Conservation (phyloP, 2,888 invertebrate genomes). For the Andrena marginata region DNA sequence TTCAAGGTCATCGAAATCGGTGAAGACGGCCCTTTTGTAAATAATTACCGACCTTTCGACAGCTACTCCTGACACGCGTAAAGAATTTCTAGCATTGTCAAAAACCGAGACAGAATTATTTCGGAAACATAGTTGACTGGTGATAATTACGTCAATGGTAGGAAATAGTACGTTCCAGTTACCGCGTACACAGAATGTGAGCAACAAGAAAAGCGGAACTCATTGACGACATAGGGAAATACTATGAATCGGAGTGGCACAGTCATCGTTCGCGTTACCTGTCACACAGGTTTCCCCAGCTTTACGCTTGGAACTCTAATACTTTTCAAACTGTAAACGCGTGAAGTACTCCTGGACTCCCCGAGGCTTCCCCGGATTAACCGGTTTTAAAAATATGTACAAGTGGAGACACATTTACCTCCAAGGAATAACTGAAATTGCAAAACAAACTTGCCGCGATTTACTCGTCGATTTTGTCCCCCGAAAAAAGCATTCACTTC, state of each 20-base stretch:
- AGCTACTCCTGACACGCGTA: no score
- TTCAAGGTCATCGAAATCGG: no score
- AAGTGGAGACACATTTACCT: background rate
- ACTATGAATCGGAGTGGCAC: constrained; percentile 21
- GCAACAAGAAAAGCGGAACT: constrained; percentile 7
- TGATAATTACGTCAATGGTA: background rate
- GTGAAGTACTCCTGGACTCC: background rate
- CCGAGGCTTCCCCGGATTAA: background rate
- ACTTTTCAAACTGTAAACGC: background rate
- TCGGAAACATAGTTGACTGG: background rate
- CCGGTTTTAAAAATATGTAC: background rate
- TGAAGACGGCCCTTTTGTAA: no score
- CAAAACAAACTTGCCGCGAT: no score
- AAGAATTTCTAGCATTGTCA: no score
- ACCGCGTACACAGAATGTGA: background rate
- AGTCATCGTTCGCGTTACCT: background rate
- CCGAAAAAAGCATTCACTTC: no score
- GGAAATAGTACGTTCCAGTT: background rate
- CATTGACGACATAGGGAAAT: constrained; percentile 16
- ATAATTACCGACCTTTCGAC: no score
- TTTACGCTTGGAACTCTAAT: background rate
- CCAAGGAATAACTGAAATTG: no score
- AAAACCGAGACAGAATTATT: background rate
- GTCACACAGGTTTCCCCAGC: constrained; percentile 6
- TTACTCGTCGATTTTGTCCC: no score